These are phyloP conservation scores for Chiroxiphia lanceolata DNA, from an alignment of 2,797 vertebrate genomes.

Conservation along the genomic window DNA sequence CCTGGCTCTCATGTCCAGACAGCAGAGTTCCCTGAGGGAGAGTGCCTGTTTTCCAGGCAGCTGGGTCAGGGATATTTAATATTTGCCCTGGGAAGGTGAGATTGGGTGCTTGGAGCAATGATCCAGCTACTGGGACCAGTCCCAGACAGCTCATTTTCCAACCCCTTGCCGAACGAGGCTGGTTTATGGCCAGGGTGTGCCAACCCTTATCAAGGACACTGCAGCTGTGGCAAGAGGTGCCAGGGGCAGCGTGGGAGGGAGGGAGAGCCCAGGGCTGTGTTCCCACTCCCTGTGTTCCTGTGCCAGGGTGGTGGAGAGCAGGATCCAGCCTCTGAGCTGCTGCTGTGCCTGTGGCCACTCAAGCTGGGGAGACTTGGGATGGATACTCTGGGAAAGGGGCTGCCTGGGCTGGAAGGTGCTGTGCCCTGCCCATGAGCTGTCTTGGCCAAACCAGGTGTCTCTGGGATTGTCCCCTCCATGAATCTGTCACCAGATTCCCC, in stretches of 20 bases:
- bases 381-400: fast-evolving
- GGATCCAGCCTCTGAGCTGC: neutral
- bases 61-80: neutral
- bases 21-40: neutral
- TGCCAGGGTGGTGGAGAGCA: neutral
- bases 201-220: neutral
- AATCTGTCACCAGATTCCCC: neutral
- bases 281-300: fast-evolving
- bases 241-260: neutral
- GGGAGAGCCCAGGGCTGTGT: neutral
- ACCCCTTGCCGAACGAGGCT: neutral
- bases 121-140: neutral
- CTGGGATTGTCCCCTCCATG: fast-evolving
- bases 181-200: neutral
- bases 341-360: fast-evolving
- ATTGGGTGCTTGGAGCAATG: neutral
- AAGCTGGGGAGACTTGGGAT: neutral
- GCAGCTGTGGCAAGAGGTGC: neutral
- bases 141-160: neutral
- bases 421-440: neutral
- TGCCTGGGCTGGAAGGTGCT: neutral
- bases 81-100: neutral
- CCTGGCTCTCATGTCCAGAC: neutral
- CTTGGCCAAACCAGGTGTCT: neutral
- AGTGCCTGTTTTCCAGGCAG: neutral